These are phyloP conservation scores for Drosophila paracracens DNA, from an alignment of 2,888 invertebrate genomes.

Conservation along the genomic window DNA sequence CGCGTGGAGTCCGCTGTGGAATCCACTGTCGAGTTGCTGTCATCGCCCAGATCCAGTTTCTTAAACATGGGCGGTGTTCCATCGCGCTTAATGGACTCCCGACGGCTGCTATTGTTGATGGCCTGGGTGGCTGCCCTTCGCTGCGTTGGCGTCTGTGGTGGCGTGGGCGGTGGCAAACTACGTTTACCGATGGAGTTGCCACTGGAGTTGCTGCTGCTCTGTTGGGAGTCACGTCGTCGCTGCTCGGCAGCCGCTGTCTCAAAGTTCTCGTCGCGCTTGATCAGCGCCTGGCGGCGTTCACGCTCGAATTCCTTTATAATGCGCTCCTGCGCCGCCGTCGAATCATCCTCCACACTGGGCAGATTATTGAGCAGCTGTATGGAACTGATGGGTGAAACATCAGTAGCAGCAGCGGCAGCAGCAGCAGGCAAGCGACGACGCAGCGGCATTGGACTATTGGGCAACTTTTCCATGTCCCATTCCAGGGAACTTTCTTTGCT, in stretches of 20 bases:
- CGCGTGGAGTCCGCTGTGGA: conserved; percentile 70
- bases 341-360: conserved; percentile 46
- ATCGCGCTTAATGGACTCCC: conserved; percentile 45
- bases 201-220: conserved; percentile 65
- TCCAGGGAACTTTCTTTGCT: conserved; percentile 71
- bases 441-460: conserved; percentile 78
- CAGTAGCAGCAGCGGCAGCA: conserved; percentile 32
- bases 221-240: conserved; percentile 51
- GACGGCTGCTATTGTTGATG: conserved; percentile 46
- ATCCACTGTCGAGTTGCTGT: conserved; percentile 51
- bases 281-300: conserved; percentile 81
- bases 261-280: conserved; percentile 82
- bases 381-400: conserved; percentile 64
- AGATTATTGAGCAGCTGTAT: conserved; percentile 75
- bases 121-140: conserved; percentile 68
- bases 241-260: conserved; percentile 66
- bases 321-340: conserved; percentile 62
- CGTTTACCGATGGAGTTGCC: conserved; percentile 66
- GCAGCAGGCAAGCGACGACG: conserved; percentile 44
- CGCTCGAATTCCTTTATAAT: conserved; percentile 82
- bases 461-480: conserved; percentile 82
- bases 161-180: conserved; percentile 65
- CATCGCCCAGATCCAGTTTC: conserved; percentile 68
- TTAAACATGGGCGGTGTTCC: conserved; percentile 81
- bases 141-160: conserved; percentile 19